These are phyloP conservation scores for Fregetta grallaria DNA, from an alignment of 2,113 vertebrate species.

Conservation along the genomic window DNA sequence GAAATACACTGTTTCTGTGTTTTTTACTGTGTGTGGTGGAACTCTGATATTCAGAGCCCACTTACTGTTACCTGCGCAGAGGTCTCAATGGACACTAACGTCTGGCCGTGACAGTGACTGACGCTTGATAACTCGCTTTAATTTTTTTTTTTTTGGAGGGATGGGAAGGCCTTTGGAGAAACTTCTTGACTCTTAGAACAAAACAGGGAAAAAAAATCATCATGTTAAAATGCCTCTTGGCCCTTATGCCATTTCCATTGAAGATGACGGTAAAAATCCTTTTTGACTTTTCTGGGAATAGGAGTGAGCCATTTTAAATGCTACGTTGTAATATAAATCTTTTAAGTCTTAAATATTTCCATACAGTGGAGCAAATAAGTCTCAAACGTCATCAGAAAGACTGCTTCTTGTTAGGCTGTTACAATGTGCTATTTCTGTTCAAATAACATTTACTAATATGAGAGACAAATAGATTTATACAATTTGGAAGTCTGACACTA, in stretches of 20 bases:
- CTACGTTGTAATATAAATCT: conserved; percentile 23
- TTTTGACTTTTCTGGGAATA: conserved; percentile 6
- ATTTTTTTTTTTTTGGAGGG: no score
- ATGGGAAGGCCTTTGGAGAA: accelerated
- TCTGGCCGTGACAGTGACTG: neutral
- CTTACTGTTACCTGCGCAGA: neutral
- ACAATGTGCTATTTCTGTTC: conserved; percentile 63
- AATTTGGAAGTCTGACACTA: conserved; percentile 37
- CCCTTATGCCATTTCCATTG: neutral
- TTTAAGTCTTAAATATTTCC: conserved; percentile 58
- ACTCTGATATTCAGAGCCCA: neutral
- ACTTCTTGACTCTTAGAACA: neutral
- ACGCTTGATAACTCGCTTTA: neutral
- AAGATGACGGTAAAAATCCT: neutral
- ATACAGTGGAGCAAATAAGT: conserved; percentile 37
- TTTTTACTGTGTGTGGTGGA: neutral
- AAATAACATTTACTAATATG: conserved; percentile 34
- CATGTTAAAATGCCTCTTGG: neutral
- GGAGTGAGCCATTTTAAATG: neutral
- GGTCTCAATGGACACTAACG: accelerated
- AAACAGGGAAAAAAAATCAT: neutral
- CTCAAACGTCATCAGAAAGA: conserved; percentile 20
- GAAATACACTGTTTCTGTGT: neutral
- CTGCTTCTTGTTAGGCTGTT: conserved; percentile 61
- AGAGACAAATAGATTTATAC: conserved; percentile 52